Base-by-base conservation (phyloP, 2,113 vertebrate species). In the Stigmatopora argus region DNA sequence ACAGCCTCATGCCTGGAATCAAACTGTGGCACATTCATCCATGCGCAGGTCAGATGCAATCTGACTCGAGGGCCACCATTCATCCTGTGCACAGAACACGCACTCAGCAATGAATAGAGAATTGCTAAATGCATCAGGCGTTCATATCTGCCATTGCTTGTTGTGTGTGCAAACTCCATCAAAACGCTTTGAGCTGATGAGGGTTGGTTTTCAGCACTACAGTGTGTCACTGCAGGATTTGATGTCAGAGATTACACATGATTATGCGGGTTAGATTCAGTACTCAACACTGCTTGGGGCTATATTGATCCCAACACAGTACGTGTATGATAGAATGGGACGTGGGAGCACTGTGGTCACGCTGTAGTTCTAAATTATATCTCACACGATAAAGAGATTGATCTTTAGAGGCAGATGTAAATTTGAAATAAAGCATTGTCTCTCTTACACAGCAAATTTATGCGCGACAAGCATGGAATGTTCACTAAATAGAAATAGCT, bases 191-290 rank as follows among this genome's bases (percentile, higher is more conserved):
- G 74, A 75, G 77, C 69, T 75, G 67, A 75, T 78, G 70, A 80
- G 64, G 73, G 70, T 72, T 81, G 81, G 72, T 75, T 78, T 69
- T 83, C 71, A 74, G 53, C 47, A 51, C 46, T 75, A 75, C 71
- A 76, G 18, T 74, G 72, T 75, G 74, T 77, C 67, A 56, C 73
- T 70, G 74, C 73, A 78, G 79, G 83, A 84, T 84, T 83, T 86
- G 74, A 82, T 87, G 78, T 77, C 59, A 53, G 84, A 86, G 85
- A 87, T 87, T 86, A 85, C 83, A 80, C 64, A 79, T 86, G 74
- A 86, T 84, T 82, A 83, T 86, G 65, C 81, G 62, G 75, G 81
- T 84, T 88, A 73, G 64, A 84, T 71, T 62, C 55, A 78, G 72
- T 73, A 51, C 61, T 71, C 70, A 46, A 66, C 77, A 64, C 69